A percentile compares a stretch with the other conserved stretches of the same genome.
Evolutionary conservation across 2,113 vertebrate genomes (phyloP).

Genomic region (Takifugu flavidus): DNA sequence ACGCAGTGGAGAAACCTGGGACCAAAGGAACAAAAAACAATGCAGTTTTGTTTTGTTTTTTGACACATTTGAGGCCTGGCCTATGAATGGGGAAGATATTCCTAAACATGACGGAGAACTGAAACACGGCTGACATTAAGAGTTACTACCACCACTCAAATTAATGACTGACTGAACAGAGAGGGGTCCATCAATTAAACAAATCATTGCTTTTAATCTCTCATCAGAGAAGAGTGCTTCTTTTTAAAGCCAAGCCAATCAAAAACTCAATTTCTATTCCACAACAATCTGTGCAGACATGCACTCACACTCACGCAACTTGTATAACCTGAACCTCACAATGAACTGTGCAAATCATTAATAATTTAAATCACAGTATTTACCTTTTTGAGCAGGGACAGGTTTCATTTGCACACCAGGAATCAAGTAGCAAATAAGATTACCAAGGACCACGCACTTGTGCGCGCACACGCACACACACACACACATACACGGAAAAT

Average conservation of each 20-base stretch:
- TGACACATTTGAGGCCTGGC: conserved; percentile 51
- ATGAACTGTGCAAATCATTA: too few relatives aligned
- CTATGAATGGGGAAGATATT: conserved; percentile 10
- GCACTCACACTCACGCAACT: too few relatives aligned
- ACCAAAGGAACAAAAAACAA: conserved; percentile 85
- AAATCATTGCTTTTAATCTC: not conserved
- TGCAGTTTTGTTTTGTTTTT: conserved; percentile 46
- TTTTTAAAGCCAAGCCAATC: not conserved
- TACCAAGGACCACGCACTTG: too few relatives aligned
- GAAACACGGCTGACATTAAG: not conserved
- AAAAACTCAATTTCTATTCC: too few relatives aligned
- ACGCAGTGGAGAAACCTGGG: conserved; percentile 99
- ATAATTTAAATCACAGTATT: too few relatives aligned
- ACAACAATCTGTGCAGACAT: too few relatives aligned
- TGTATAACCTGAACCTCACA: too few relatives aligned
- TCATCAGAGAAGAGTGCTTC: conserved; percentile 1
- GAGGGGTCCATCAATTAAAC: not conserved
- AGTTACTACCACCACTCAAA: not conserved
- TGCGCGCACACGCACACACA: too few relatives aligned
- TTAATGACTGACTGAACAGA: not conserved
- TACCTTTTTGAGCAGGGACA: too few relatives aligned
- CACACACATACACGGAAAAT: too few relatives aligned
- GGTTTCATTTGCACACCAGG: too few relatives aligned
- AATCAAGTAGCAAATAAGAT: too few relatives aligned
- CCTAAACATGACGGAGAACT: conserved; percentile 4